phyloP scores from a whole-genome alignment of 2,888 invertebrate genomes.

The Beris chalybata region DNA sequence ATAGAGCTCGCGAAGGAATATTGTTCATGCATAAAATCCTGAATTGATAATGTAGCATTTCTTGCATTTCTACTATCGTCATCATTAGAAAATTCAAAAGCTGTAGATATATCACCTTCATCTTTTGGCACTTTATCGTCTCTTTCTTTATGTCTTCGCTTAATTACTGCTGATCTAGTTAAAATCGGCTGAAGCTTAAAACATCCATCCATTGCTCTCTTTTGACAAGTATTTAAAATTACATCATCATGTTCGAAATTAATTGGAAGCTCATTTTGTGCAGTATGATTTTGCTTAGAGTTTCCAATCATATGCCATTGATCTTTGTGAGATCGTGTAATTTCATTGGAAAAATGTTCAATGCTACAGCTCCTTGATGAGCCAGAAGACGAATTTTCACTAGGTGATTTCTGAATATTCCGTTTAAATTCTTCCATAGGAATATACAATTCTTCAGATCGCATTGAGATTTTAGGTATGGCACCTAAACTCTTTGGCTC shows the following conservation, averaged over 20 bases:
- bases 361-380: slow-evolving; percentile 62
- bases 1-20: slow-evolving; percentile 40
- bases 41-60: slow-evolving; percentile 31
- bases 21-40: slow-evolving; percentile 36
- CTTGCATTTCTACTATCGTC: slow-evolving; percentile 10
- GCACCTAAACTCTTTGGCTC: slow-evolving; percentile 42
- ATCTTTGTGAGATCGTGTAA: slow-evolving; percentile 48
- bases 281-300: slow-evolving; percentile 43
- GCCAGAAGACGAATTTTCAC: slow-evolving; percentile 61
- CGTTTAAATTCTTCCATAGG: slow-evolving; percentile 51
- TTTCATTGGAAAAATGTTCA: slow-evolving; percentile 57
- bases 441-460: slow-evolving; percentile 24
- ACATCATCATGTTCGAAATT: slow-evolving; percentile 8
- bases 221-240: slow-evolving; percentile 43
- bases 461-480: slow-evolving; percentile 43
- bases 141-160: slow-evolving; percentile 23
- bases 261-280: slow-evolving; percentile 55
- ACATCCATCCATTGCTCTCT: slow-evolving; percentile 43
- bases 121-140: slow-evolving; percentile 11
- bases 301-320: slow-evolving; percentile 44
- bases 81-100: slow-evolving; percentile 31
- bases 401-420: slow-evolving; percentile 50
- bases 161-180: slow-evolving; percentile 57
- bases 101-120: slow-evolving; percentile 25
- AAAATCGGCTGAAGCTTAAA: slow-evolving; percentile 57